These are phyloP conservation scores for Apogon hyalosoma DNA, from an alignment of 2,797 vertebrate species.

Conservation along the genomic window DNA sequence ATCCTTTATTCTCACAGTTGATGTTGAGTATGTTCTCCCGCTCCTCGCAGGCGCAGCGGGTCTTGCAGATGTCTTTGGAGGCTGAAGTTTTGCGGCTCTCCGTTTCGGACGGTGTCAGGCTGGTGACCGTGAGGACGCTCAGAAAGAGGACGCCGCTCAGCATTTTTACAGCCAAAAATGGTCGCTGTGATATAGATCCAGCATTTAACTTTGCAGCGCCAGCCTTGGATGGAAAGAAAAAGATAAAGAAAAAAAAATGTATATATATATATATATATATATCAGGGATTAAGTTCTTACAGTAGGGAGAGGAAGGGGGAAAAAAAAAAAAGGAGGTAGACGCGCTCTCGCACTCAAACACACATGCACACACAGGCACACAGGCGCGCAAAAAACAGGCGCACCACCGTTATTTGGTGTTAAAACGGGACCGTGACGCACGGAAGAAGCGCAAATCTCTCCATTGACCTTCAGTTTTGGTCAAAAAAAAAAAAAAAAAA, in stretches of 20 bases:
- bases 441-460: constrained; percentile 62
- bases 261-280: neutral
- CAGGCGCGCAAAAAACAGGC: constrained; percentile 27
- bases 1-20: constrained; percentile 98
- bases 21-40: constrained; percentile 95
- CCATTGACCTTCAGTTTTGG: constrained; percentile 68
- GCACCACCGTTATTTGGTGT: constrained; percentile 42
- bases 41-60: constrained; percentile 94
- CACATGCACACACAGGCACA: constrained; percentile 18
- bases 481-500: no score
- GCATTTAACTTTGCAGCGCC: constrained; percentile 71
- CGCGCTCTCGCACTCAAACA: constrained; percentile 25
- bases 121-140: constrained; percentile 93
- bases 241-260: neutral
- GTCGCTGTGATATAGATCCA: constrained; percentile 71
- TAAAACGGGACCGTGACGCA: constrained; percentile 67
- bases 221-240: constrained; percentile 35
- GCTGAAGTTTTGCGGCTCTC: constrained; percentile 95
- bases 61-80: constrained; percentile 96
- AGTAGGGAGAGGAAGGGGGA: constrained; percentile 2
- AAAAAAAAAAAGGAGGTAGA: constrained; percentile 28
- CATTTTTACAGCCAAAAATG: constrained; percentile 89
- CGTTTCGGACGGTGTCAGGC: constrained; percentile 87
- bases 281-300: constrained; percentile 34
- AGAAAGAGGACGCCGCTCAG: constrained; percentile 94